These are phyloP conservation scores for Heliothis virescens DNA, from an alignment of 1,140 invertebrate species.

Conservation along the genomic window DNA sequence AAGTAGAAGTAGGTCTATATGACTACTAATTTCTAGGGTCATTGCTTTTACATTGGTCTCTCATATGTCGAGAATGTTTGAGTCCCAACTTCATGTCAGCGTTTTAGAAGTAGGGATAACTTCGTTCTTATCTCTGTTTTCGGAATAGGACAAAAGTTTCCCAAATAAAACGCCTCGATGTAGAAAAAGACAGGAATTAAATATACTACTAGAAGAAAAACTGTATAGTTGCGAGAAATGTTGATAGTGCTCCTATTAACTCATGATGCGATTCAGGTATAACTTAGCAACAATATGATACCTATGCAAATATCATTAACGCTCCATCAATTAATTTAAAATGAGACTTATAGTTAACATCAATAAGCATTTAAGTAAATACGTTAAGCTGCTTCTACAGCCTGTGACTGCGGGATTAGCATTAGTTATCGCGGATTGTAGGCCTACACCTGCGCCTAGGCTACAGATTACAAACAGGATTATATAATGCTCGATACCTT, in stretches of 20 bases:
- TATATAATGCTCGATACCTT: neutral
- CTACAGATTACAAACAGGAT: neutral
- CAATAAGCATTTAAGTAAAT: constrained; percentile 4
- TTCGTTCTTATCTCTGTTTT: too few relatives aligned
- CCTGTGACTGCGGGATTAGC: neutral
- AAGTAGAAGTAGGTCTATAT: neutral
- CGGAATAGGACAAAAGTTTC: too few relatives aligned
- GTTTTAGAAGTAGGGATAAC: neutral
- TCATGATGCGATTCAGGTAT: too few relatives aligned
- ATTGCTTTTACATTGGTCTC: neutral
- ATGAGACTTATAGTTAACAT: neutral
- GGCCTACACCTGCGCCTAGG: constrained; percentile 12
- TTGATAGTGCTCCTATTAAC: too few relatives aligned
- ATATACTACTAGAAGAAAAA: too few relatives aligned
- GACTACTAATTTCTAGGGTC: neutral
- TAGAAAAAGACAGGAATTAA: too few relatives aligned
- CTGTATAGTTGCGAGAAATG: too few relatives aligned
- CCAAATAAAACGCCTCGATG: too few relatives aligned
- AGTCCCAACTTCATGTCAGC: neutral
- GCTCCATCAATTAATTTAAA: neutral
- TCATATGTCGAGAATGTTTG: neutral
- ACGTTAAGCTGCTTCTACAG: neutral
- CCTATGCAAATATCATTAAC: neutral
- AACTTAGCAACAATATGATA: too few relatives aligned
- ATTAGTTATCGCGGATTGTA: constrained; percentile 5